Base-by-base conservation (phyloP, 2,113 vertebrate genomes). In the Tachysurus vachellii region DNA sequence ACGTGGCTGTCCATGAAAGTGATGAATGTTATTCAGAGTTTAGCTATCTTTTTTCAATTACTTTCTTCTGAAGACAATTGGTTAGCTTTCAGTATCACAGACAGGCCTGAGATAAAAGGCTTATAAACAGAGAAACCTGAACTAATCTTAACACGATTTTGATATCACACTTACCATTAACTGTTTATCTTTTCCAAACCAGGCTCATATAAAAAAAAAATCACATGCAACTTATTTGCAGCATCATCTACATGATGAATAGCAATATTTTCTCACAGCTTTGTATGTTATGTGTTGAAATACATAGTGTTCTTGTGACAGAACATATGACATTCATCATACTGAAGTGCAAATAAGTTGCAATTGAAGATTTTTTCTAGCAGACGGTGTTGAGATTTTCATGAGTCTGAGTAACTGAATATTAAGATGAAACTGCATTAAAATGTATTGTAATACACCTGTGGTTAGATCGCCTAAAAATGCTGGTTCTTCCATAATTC, bases 11-110 rank as follows among this genome's bases (percentile, higher is more conserved):
- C 26, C 53, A 59, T 86, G 54, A 82, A 82, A 50, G 53, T 81
- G 77, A 80, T 86, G 47, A 70, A 80, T 86, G 77, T 36, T 81
- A 28, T 71, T 82, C 62, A 73, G 50, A 19, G 31, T 50, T 42
- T 71, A 80, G 28, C 59, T 56, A 47, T 80, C 36, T 82, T 73
- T 86, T 44, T 86, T 50, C 79, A 73, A 86, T 86, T 86, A 86
- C 62, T 70, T 71, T 81, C 77, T 13, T 16, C 85, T 71, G 62
- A 68, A 86, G 28, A 42, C 44, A 50, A 85, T 79, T 57, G 50
- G 62, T 42, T 86, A 71, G 66, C 71, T 71, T 53, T 42, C 23
- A 14, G 64, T 73, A 71, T 81, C 64, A 54, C 14, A 47, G 85
- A 71, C 62, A 86, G 64, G 59, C 7, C 50, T 81, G 54, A 70